Evolutionary conservation across 2,888 invertebrate genomes (phyloP), one percentile per base, ranked within the genome.

Genomic region (Polyommatus iphigenia): DNA sequence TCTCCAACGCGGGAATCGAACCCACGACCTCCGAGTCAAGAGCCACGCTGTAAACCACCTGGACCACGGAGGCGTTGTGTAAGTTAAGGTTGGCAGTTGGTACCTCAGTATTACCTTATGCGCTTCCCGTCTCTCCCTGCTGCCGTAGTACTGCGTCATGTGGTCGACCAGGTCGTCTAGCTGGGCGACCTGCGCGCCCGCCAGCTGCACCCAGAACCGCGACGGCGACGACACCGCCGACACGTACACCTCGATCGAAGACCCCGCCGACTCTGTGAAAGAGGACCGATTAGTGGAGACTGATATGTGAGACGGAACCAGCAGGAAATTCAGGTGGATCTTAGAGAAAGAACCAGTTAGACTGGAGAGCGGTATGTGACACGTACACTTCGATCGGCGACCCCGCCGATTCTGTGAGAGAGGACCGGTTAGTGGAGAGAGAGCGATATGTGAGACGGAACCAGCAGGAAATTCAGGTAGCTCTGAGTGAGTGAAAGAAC

Each of bases 161-260:
- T 96, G 95, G 7, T 96, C 95, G 6, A 97, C 97, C 54, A 99
- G 91, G 76, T 96, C 95, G 87, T 98, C 98, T 20, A 99, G 92
- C 86, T 97, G 96, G 8, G 96, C 94, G 0, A 97, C 96, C 83
- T 96, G 96, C 0, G 96, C 95, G 0, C 97, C 97, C 78, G 96
- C 95, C 80, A 97, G 95, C 93, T 98, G 98, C 13, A 98, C 95
- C 98, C 98, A 99, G 92, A 99, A 98, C 15, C 95, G 94, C 0
- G 95, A 93, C 0, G 98, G 98, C 46, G 96, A 96, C 18, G 97
- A 96, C 81, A 98, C 96, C 0, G 98, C 98, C 0, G 98, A 98
- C 4, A 98, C 97, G 90, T 97, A 98, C 20, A 98, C 97, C 86
- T 98, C 97, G 86, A 98, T 95, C 24, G 95, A 95, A 1, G 96